Conservation (phyloP, 2,888 invertebrate genomes). For the Nyleta sp. region DNA sequence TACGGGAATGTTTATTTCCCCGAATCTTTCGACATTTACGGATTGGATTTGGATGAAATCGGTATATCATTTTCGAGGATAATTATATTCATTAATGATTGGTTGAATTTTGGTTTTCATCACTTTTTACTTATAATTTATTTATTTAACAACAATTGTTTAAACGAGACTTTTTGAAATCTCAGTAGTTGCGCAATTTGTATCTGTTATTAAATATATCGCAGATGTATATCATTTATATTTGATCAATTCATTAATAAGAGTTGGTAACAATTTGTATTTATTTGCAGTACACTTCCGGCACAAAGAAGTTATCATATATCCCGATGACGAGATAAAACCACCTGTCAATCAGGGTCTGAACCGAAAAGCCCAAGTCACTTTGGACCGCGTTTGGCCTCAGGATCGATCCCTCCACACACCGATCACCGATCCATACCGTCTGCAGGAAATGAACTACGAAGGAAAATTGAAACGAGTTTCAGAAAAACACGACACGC, state of each 20-base stretch:
- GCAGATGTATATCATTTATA: no score
- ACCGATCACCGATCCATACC: constrained; percentile 91
- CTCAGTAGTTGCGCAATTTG: no score
- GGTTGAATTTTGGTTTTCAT: no score
- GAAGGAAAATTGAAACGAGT: constrained; percentile 92
- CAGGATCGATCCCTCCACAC: constrained; percentile 91
- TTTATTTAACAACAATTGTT: no score
- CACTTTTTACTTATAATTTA: no score
- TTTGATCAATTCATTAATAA: no score
- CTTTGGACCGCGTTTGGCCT: constrained; percentile 97
- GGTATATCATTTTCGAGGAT: constrained; percentile 76
- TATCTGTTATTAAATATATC: no score
- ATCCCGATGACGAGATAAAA: constrained; percentile 95
- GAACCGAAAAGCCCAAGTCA: constrained; percentile 95
- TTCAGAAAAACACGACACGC: constrained; percentile 93
- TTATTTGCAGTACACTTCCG: constrained; percentile 91
- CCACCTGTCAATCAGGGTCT: constrained; percentile 94
- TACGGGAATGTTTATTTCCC: constrained; percentile 96
- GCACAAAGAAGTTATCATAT: constrained; percentile 97
- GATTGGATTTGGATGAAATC: constrained; percentile 93
- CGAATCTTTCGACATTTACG: constrained; percentile 91
- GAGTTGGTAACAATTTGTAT: neutral
- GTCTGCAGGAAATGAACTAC: constrained; percentile 91
- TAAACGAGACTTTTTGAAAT: no score
- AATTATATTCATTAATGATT: no score